Evolutionary conservation across 2,888 invertebrate species (phyloP).

Genomic region (Heliconius ismenius): DNA sequence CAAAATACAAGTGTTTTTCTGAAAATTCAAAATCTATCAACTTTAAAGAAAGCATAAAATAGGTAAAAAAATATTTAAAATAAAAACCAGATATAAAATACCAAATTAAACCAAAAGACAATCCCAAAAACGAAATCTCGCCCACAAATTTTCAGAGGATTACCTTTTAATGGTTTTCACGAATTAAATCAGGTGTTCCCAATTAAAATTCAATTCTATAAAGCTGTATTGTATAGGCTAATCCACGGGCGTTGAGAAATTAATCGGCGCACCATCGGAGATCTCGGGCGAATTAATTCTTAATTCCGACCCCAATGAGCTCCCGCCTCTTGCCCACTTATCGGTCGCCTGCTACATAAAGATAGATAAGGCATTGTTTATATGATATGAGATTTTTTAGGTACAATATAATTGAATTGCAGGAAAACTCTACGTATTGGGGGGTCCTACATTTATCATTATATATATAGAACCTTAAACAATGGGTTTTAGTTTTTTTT

Average conservation of each 20-base stretch:
- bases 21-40: background rate
- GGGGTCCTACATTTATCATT: no score
- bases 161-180: slow-evolving; percentile 16
- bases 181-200: slow-evolving; percentile 59
- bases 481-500: no score
- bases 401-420: no score
- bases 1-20: no score
- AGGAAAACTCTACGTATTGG: no score
- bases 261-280: slow-evolving; percentile 61
- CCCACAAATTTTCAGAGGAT: slow-evolving; percentile 6
- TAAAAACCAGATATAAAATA: background rate
- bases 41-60: background rate
- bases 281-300: slow-evolving; percentile 64
- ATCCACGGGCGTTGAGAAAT: slow-evolving; percentile 58
- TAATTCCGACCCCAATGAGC: slow-evolving; percentile 64
- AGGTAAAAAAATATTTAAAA: background rate
- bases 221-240: slow-evolving; percentile 60
- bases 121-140: background rate
- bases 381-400: background rate
- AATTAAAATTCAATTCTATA: slow-evolving; percentile 74
- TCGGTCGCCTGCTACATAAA: slow-evolving; percentile 39
- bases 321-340: slow-evolving; percentile 57
- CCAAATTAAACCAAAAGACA: slow-evolving; percentile 1
- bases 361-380: slow-evolving; percentile 2
- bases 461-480: no score